phyloP scores from a whole-genome alignment of 2,113 vertebrate genomes.

The Corapipo altera region DNA sequence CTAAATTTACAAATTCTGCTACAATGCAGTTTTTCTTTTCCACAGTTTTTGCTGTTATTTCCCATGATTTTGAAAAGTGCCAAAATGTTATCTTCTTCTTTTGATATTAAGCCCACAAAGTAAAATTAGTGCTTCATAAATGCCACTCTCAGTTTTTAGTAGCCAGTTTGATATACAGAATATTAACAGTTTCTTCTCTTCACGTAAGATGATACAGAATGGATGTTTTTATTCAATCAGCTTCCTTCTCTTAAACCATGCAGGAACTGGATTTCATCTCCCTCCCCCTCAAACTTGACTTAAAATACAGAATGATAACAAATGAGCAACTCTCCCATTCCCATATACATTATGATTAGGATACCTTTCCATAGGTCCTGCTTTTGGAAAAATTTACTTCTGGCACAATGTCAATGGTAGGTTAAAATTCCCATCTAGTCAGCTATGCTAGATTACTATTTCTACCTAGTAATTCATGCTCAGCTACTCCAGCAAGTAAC shows the following conservation, averaged over 20 bases:
- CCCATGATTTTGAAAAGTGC: not conserved
- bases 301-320: not conserved
- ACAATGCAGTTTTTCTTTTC: not conserved
- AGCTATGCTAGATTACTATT: not conserved
- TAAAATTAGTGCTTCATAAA: not conserved
- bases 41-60: not conserved
- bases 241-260: not conserved
- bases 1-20: not conserved
- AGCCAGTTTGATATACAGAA: not conserved
- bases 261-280: not conserved
- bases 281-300: not conserved
- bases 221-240: not conserved
- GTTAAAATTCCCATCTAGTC: not conserved
- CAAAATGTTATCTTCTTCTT: not conserved
- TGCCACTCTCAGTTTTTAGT: not conserved
- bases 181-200: not conserved
- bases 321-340: not conserved
- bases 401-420: rapidly evolving
- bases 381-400: not conserved
- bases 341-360: not conserved
- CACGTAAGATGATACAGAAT: not conserved
- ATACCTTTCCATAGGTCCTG: not conserved
- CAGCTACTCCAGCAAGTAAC: not conserved
- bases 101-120: not conserved
- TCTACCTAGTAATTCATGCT: not conserved